Evolutionary conservation across 2,888 invertebrate species (phyloP).

Genomic region (Rosalia funebris): DNA sequence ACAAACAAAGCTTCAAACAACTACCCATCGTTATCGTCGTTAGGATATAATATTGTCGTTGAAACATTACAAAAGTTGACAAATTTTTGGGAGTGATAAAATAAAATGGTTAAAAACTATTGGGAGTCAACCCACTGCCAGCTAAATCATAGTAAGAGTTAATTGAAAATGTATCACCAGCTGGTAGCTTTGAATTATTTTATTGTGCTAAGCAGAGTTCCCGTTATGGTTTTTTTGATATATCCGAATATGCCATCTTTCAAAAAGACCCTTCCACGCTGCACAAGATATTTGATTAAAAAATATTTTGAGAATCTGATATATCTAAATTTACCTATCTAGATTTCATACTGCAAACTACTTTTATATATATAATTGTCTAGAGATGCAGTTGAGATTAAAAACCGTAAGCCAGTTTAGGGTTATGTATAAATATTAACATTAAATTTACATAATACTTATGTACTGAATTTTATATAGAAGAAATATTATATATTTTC

Average conservation of each 20-base stretch:
- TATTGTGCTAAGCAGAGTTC: constrained; percentile 9
- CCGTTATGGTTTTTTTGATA: constrained; percentile 3
- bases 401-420: constrained; percentile 47
- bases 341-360: constrained; percentile 50
- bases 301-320: constrained; percentile 49
- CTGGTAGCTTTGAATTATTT: no score
- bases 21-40: no score
- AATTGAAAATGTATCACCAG: no score
- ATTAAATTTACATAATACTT: constrained; percentile 57
- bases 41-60: no score
- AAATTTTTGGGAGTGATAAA: no score
- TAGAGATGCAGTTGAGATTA: constrained; percentile 45
- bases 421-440: constrained; percentile 55
- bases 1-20: no score
- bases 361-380: constrained; percentile 39
- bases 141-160: neutral
- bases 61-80: no score
- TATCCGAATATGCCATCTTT: constrained; percentile 15
- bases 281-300: constrained; percentile 47
- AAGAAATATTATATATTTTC: constrained; percentile 45
- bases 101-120: no score
- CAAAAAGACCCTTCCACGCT: constrained; percentile 15
- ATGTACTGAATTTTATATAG: constrained; percentile 45
- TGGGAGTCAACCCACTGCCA: no score
- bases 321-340: constrained; percentile 48